Conservation (phyloP, 2,888 invertebrate genomes). For the Diogma glabrata region DNA sequence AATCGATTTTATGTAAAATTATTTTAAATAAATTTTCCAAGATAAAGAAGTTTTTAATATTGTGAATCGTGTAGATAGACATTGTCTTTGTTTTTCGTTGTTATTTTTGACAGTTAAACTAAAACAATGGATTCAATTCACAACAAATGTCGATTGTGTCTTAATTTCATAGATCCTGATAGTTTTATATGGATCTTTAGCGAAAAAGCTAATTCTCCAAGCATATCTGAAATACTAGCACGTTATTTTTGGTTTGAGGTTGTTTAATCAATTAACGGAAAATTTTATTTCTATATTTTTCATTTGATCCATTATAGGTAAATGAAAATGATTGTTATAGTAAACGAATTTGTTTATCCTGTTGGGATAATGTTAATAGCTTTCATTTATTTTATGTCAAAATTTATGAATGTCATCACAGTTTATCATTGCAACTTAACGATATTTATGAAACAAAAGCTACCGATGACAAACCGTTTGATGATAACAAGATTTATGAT, state of each 20-base stretch:
- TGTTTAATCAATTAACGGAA: background rate
- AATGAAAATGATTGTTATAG: background rate
- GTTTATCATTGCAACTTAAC: background rate
- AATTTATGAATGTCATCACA: background rate
- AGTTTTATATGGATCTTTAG: no score
- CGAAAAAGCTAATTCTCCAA: no score
- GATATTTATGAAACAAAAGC: background rate
- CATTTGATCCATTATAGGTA: background rate
- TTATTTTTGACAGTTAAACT: no score
- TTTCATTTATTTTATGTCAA: conserved; percentile 1
- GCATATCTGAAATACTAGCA: no score
- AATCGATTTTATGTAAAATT: no score
- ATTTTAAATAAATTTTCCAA: no score
- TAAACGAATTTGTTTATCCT: background rate
- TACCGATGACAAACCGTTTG: background rate
- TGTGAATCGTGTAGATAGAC: no score
- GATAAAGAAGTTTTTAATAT: no score
- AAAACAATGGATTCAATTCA: no score
- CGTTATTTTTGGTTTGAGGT: conserved; percentile 7
- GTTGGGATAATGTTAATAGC: background rate
- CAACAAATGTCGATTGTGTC: no score
- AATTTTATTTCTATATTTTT: background rate
- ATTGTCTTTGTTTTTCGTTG: no score
- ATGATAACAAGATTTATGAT: background rate
- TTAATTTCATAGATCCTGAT: no score